These are phyloP conservation scores for Diplodus sargus DNA, from an alignment of 2,797 vertebrate species.

Conservation along the genomic window DNA sequence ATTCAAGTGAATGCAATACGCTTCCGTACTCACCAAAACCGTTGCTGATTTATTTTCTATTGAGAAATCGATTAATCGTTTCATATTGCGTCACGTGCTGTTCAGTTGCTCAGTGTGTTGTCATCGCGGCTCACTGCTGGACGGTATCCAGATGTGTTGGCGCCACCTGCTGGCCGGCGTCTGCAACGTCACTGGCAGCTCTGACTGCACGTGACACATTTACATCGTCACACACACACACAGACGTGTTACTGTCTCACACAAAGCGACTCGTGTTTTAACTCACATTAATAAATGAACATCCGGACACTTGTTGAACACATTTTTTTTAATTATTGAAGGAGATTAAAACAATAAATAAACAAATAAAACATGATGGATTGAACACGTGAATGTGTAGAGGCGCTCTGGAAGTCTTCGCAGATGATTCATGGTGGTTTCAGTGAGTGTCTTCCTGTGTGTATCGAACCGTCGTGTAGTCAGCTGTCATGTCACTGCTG, in stretches of 20 bases:
- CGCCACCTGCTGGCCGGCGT: conserved; percentile 53
- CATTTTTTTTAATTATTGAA: too few relatives aligned
- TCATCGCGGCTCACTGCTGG: not conserved
- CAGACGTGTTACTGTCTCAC: conserved; percentile 21
- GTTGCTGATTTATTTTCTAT: not conserved
- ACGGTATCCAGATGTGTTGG: not conserved
- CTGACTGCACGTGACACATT: conserved; percentile 30
- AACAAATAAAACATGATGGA: not conserved
- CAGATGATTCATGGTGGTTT: not conserved
- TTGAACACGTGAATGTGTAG: not conserved
- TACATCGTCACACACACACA: conserved; percentile 34
- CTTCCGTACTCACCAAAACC: too few relatives aligned
- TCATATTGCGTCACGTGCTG: not conserved
- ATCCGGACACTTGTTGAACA: not conserved
- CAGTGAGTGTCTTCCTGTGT: conserved; percentile 25
- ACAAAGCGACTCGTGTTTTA: not conserved
- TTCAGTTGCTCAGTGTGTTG: not conserved
- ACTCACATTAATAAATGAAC: not conserved
- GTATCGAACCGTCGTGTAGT: conserved; percentile 3
- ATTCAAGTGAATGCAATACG: too few relatives aligned
- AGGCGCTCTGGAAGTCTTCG: not conserved
- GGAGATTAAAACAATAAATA: too few relatives aligned
- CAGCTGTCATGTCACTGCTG: conserved; percentile 6
- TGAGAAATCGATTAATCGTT: not conserved
- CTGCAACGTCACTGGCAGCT: not conserved